A percentile compares a stretch with the other conserved stretches of the same genome.
phyloP scores from a whole-genome alignment of 1,140 invertebrate genomes.

The Panagrolaimus sp. region DNA sequence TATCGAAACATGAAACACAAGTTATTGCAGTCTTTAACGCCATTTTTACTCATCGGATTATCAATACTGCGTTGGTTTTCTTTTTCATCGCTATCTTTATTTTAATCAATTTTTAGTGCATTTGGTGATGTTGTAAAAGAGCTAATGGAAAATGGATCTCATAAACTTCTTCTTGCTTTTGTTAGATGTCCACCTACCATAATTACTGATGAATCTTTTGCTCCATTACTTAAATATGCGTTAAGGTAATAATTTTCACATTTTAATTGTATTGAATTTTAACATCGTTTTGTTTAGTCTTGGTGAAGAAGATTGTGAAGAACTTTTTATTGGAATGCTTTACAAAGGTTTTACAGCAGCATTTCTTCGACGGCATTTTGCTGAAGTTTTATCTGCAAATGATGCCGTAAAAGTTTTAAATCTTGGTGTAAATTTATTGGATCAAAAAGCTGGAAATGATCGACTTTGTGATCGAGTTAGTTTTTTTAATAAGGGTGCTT shows the following conservation, averaged over 20 bases:
- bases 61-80: slow-evolving; percentile 2
- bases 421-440: not conserved
- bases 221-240: not conserved
- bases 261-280: not conserved
- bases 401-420: slow-evolving; percentile 7
- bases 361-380: not conserved
- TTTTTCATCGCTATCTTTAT: not conserved
- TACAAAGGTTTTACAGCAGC: not conserved
- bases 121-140: not conserved
- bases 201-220: not conserved
- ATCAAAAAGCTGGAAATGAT: slow-evolving; percentile 4
- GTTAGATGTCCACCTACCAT: not conserved
- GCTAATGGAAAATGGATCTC: not conserved
- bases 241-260: not conserved
- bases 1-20: not conserved
- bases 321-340: not conserved
- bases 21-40: not conserved
- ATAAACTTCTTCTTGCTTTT: slow-evolving; percentile 6
- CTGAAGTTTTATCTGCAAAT: not conserved
- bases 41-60: not conserved
- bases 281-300: not conserved
- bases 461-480: not conserved
- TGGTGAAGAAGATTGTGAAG: not conserved
- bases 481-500: not conserved
- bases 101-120: not conserved